Conservation (phyloP, 1,140 invertebrate species). For the Apis florea region DNA sequence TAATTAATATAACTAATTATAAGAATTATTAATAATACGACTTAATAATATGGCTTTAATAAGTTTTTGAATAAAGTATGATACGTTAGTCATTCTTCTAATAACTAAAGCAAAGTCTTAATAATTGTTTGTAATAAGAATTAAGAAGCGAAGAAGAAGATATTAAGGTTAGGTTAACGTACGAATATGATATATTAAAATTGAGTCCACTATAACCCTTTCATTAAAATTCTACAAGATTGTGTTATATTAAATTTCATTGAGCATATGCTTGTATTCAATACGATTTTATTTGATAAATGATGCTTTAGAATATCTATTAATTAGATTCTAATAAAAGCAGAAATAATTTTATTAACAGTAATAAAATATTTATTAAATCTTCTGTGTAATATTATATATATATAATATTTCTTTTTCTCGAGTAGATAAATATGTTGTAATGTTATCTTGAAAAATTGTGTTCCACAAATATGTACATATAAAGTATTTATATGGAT, state of each 20-base stretch:
- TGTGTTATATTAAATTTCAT: constrained; percentile 7
- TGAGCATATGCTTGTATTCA: constrained; percentile 7
- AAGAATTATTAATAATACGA: no score
- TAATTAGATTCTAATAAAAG: neutral
- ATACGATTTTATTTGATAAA: neutral
- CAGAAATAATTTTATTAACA: neutral
- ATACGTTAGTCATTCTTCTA: no score
- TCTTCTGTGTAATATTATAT: no score
- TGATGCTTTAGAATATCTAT: neutral
- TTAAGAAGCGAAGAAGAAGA: neutral
- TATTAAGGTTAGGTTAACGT: neutral
- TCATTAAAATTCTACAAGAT: constrained; percentile 25
- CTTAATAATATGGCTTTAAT: no score
- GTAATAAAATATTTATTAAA: neutral
- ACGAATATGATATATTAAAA: constrained; percentile 46
- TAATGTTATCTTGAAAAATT: accelerated
- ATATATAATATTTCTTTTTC: neutral
- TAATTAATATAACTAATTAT: no score
- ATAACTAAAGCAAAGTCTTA: no score
- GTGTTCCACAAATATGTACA: neutral
- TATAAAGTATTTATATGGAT: neutral
- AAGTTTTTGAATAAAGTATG: no score
- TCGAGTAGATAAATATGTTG: neutral
- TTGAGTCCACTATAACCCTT: constrained; percentile 71
- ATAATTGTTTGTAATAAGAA: no score